Evolutionary conservation across 2,888 invertebrate species (phyloP), one percentile per base, ranked within the genome.

Genomic region (Mactromeris polynyma): DNA sequence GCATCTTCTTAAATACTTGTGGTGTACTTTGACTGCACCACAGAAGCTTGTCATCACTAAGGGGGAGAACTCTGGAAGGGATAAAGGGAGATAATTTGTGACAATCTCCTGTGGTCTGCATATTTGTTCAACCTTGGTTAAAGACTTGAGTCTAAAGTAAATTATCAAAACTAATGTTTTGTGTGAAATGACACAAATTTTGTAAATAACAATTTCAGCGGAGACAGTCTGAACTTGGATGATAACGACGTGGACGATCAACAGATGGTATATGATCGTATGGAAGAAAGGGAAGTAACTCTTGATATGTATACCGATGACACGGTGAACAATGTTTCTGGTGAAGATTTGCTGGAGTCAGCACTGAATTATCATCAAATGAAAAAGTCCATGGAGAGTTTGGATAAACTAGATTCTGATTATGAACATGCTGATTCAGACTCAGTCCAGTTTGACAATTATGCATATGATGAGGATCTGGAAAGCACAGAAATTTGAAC

Each of bases 241-340:
- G 83, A 82, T 9, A 92, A 92, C 36, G 89, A 54, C 4, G 87
- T 92, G 31, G 90, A 83, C 31, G 81, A 83, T 33, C 78, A 36
- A 2, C 54, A 80, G 0, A 85, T 89, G 0, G 86, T 88, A 1
- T 92, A 90, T 40, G 92, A 92, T 84, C 81, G 31, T 26, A 81
- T 90, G n/a, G 92, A 92, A 58, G 92, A 90, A 42, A 87, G 78
- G 33, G 92, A 90, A 54, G 87, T 86, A 14, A 90, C 90, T 2
- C 84, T 92, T 21, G 92, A 92, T 81, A 87, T 92, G 92, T 92
- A 86, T 46, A 89, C 81, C 17, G 92, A 92, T 40, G 92, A 92
- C 82, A 82, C 73, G 1, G n/a, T 46, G n/a, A 54, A 84, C 7
- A 64, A 58, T 0, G 14, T 33, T 0, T 84, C 78, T 3, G 85